Percentiles rank a stretch among this genome's conserved stretches.
These are phyloP conservation scores for Onychostoma macrolepis DNA, from an alignment of 2,113 vertebrate genomes.

Conservation along the genomic window DNA sequence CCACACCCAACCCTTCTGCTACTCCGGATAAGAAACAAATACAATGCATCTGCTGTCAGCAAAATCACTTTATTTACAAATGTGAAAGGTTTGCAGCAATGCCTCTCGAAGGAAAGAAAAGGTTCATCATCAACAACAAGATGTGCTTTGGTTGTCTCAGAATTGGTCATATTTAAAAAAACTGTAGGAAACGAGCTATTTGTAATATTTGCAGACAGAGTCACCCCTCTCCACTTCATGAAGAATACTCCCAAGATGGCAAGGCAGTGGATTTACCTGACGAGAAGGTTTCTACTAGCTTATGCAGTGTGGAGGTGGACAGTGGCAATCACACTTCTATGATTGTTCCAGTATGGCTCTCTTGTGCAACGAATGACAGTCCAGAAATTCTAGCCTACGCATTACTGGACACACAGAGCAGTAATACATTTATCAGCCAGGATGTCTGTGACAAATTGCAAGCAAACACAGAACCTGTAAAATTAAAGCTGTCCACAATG, in stretches of 20 bases:
- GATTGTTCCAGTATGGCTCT: too few species aligned
- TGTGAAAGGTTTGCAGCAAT: not conserved
- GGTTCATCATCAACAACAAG: not conserved
- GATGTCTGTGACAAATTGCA: too few species aligned
- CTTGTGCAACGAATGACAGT: not conserved
- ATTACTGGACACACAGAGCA: too few species aligned
- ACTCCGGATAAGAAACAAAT: not conserved
- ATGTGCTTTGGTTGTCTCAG: not conserved
- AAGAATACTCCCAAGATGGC: not conserved
- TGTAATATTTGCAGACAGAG: not conserved
- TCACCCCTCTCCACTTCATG: not conserved
- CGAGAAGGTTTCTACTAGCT: not conserved
- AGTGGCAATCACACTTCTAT: too few species aligned
- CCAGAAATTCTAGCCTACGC: too few species aligned
- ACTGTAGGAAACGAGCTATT: too few species aligned
- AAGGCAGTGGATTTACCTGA: not conserved
- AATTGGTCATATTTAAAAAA: not conserved
- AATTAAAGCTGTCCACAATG: too few species aligned
- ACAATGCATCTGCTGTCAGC: not conserved
- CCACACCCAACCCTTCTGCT: too few species aligned
- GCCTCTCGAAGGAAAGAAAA: not conserved
- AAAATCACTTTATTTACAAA: conserved; percentile 10
- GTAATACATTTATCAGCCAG: too few species aligned
- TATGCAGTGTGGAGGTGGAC: not conserved
- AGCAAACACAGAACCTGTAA: too few species aligned